phyloP scores from a whole-genome alignment of 2,888 invertebrate species.

The Atrina japonica region DNA sequence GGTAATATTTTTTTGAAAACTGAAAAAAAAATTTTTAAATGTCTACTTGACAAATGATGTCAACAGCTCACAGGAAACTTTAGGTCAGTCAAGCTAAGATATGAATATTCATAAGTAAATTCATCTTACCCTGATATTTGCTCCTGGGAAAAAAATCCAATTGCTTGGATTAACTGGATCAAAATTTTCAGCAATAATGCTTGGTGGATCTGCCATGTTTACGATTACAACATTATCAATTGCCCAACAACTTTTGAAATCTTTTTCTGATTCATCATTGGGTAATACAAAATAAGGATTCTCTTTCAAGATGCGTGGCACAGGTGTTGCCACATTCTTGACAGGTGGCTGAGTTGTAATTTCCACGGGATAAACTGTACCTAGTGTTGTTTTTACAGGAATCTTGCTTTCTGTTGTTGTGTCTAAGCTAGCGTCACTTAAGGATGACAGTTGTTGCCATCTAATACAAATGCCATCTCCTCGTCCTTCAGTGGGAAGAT shows the following conservation, averaged over 20 bases:
- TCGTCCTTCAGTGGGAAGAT: slow-evolving; percentile 74
- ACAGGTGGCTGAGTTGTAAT: not conserved
- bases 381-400: not conserved
- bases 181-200: slow-evolving; percentile 76
- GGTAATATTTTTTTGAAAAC: no score
- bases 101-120: no score
- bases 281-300: not conserved
- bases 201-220: slow-evolving; percentile 75
- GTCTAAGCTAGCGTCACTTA: not conserved
- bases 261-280: slow-evolving; percentile 31
- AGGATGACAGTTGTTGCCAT: slow-evolving; percentile 68
- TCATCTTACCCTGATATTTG: slow-evolving; percentile 75
- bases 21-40: no score
- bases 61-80: no score
- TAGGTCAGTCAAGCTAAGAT: no score
- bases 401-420: slow-evolving; percentile 1
- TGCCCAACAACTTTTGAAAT: slow-evolving; percentile 79
- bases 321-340: not conserved
- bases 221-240: slow-evolving; percentile 80
- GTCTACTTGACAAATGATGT: no score
- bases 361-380: not conserved
- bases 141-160: slow-evolving; percentile 81
- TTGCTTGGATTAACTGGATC: slow-evolving; percentile 80
- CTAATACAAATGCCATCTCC: slow-evolving; percentile 71
- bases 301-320: no score